These are phyloP conservation scores for Clepsis dumicolana DNA, from an alignment of 2,888 invertebrate species.

Conservation along the genomic window DNA sequence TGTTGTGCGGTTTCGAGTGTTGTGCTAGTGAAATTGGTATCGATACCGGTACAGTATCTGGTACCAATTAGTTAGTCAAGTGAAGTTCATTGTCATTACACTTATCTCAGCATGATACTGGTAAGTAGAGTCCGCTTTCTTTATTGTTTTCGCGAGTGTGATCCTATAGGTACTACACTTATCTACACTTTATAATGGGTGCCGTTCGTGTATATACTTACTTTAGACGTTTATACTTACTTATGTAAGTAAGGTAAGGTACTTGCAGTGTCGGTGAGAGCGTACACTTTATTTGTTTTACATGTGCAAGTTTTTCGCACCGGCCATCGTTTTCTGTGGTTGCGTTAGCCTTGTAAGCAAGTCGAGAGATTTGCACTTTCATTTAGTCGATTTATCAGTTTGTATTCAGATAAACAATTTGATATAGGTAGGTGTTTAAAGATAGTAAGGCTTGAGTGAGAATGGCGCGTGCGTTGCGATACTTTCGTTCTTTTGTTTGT, in stretches of 20 bases:
- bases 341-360: slow-evolving; percentile 1
- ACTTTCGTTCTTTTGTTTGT: neutral
- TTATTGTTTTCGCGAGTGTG: slow-evolving; percentile 58
- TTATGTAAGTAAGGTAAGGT: slow-evolving; percentile 2
- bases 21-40: slow-evolving; percentile 69
- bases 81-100: slow-evolving; percentile 72
- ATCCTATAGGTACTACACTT: neutral
- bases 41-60: slow-evolving; percentile 60
- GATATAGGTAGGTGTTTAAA: slow-evolving; percentile 14
- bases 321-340: slow-evolving; percentile 24
- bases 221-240: slow-evolving; percentile 13
- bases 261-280: slow-evolving; percentile 48
- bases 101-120: slow-evolving; percentile 76
- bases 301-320: slow-evolving; percentile 28
- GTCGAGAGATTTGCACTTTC: slow-evolving; percentile 40
- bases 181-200: too few relatives aligned
- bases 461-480: neutral
- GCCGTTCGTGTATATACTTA: neutral
- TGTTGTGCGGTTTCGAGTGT: slow-evolving; percentile 49
- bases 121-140: slow-evolving; percentile 65
- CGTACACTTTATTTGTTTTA: slow-evolving; percentile 46
- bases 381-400: slow-evolving; percentile 36
- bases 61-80: slow-evolving; percentile 66
- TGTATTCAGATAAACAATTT: slow-evolving; percentile 39
- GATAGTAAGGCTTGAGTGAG: slow-evolving; percentile 20